A percentile compares a stretch with the other conserved stretches of the same genome.
phyloP scores from a whole-genome alignment of 2,888 invertebrate species.

The Drosophila vallismaia region DNA sequence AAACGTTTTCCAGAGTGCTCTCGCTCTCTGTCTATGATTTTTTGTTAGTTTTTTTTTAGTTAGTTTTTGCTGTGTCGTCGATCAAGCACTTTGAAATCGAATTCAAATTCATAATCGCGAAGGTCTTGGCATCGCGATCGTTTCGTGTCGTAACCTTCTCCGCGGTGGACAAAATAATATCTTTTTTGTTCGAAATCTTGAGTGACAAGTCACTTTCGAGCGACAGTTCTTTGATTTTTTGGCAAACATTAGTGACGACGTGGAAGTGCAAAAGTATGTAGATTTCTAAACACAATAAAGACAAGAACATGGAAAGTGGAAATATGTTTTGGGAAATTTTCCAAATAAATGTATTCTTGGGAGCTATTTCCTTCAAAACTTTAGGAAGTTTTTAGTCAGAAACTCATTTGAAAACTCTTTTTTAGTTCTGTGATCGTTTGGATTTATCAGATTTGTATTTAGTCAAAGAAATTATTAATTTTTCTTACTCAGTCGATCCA shows the following conservation, averaged over 20 bases:
- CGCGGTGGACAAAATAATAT: not conserved
- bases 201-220: constrained; percentile 6
- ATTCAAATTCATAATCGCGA: not conserved
- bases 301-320: not conserved
- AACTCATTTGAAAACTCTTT: too few species aligned
- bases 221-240: constrained; percentile 1
- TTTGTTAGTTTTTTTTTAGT: constrained; percentile 1
- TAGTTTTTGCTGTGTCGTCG: not conserved
- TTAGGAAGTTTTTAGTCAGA: too few species aligned
- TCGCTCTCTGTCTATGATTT: not conserved
- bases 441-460: too few species aligned
- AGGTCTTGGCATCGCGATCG: constrained; percentile 25
- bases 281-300: not conserved
- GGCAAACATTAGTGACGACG: not conserved
- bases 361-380: not conserved
- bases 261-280: constrained; percentile 4
- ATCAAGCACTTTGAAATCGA: constrained; percentile 3
- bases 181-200: not conserved
- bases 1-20: constrained; percentile 20
- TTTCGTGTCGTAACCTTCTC: constrained; percentile 18
- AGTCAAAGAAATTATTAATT: too few species aligned
- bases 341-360: not conserved
- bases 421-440: too few species aligned
- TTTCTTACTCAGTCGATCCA: too few species aligned
- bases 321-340: not conserved